phyloP scores from a whole-genome alignment of 1,140 invertebrate species.

The Lineus longissimus region DNA sequence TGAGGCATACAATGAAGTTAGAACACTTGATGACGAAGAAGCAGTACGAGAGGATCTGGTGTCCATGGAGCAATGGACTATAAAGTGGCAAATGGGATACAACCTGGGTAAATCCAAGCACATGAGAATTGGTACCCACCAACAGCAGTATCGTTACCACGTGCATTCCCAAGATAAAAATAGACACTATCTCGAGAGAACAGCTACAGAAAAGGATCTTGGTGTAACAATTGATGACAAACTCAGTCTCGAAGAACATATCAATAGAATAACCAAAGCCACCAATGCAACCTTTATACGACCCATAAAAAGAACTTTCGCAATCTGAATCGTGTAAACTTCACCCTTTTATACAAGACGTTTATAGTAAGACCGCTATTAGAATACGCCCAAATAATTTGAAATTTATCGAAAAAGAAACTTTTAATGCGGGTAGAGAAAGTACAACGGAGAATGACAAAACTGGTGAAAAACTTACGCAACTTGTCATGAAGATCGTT shows the following conservation, averaged over 20 bases:
- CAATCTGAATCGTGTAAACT: no score
- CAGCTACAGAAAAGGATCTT: background rate
- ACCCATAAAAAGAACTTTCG: no score
- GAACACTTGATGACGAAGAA: conserved; percentile 2
- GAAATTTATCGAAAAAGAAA: no score
- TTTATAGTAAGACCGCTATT: no score
- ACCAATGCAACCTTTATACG: no score
- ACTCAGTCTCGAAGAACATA: background rate
- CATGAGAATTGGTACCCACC: conserved; percentile 1
- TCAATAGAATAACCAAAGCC: no score
- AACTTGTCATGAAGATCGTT: no score
- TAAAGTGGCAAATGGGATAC: conserved; percentile 15
- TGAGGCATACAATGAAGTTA: background rate
- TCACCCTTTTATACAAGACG: no score
- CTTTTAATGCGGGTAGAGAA: no score
- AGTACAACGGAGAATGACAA: no score
- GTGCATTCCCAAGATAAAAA: background rate
- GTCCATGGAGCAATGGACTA: conserved; percentile 10
- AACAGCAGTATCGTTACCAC: background rate
- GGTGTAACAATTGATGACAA: background rate
- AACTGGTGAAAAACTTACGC: no score
- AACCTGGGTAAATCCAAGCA: conserved; percentile 2
- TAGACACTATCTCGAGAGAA: background rate
- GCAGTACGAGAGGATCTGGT: conserved; percentile 10
- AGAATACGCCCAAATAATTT: no score